Base-by-base conservation (phyloP, 2,888 invertebrate genomes). In the Napeogenes sylphis region DNA sequence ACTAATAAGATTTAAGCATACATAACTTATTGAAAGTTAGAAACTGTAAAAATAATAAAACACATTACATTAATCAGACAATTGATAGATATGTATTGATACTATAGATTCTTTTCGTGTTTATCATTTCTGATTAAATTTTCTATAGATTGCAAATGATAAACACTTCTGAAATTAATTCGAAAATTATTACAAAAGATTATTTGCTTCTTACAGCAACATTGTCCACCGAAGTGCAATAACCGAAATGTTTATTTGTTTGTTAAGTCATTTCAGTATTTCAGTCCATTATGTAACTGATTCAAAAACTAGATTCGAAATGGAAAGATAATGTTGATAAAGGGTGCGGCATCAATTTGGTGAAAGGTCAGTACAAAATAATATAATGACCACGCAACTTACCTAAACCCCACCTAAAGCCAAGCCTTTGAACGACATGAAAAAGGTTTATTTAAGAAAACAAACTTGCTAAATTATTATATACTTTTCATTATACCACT, bases 301-400 rank as follows among this genome's bases (percentile, higher is more conserved):
- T 35, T 35, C 42, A 42, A 42, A 10, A 8, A 5, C 42, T 6
- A 42, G 10, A 8, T 6, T 8, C 10, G 42, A 58, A 30, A 61
- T 61, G 21, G 76, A 79, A 76, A 78, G 72, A 76, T 73, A 71
- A 68, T 74, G 35, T 35, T 4, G 76, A 77, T 79, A 72, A 71
- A 67, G 68, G 70, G 77, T 76, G 78, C 74, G 79, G 73, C 76
- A 71, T 69, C 65, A 66, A 67, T 75, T 71, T 72, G 72, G 70
- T 76, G 71, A 73, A 80, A 77, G 76, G 78, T 75, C 80, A 77
- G 71, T 71, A 75, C 74, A 77, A 76, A 80, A 60, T 86, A 85
- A 84, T 21, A 21, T 80, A 84, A 85, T 86, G 81, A 83, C 79
- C 83, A 87, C 85, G 87, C 85, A 77, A 86, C 73, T 67, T 62